Evolutionary conservation across 2,113 vertebrate species (phyloP), one percentile per base, ranked within the genome.

Genomic region (Caranx melampygus): DNA sequence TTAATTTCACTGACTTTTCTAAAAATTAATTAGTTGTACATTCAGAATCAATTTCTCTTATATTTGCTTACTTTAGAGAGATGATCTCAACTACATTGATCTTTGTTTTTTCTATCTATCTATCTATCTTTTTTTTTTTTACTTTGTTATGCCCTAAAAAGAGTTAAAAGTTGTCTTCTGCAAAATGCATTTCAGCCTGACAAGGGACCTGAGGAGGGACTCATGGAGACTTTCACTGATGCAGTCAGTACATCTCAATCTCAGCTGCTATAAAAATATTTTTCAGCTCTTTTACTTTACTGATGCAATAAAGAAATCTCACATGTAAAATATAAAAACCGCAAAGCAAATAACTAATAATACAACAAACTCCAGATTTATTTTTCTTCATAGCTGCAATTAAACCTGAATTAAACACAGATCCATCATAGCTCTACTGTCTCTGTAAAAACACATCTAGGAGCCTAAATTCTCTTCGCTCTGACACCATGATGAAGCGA

Each of bases 1-100:
- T 84, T 72, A 40, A 84, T 79, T 86, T 63, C 65, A 81, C 45
- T 49, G 37, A 89, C 57, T 75, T 72, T 73, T 67, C 67, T 75
- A 33, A 63, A 63, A 82, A 75, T 81, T 5, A 64, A 88, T 87
- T 68, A 67, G 72, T 37, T 37, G 35, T 54, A 75, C 11, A 52
- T 80, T 74, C 57, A 26, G 18, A 69, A 73, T 44, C 12, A 61
- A 4, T 45, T 74, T 45, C 44, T 18, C n/a, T 54, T 5, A 37
- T 75, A 34, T 68, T 33, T 55, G 5, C 21, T 69, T 62, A 31
- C 4, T 72, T 81, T 33, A 34, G 7, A 63, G 49, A 34, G 35
- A 59, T 42, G 5, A 47, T 13, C 47, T 65, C 20, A 51, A 21
- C 37, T 65, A 20, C 57, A 67, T 64, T 66, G 49, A n/a, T 45